Evolutionary conservation across 2,888 invertebrate genomes (phyloP), one percentile per base, ranked within the genome.

Genomic region (Heliconius sara): DNA sequence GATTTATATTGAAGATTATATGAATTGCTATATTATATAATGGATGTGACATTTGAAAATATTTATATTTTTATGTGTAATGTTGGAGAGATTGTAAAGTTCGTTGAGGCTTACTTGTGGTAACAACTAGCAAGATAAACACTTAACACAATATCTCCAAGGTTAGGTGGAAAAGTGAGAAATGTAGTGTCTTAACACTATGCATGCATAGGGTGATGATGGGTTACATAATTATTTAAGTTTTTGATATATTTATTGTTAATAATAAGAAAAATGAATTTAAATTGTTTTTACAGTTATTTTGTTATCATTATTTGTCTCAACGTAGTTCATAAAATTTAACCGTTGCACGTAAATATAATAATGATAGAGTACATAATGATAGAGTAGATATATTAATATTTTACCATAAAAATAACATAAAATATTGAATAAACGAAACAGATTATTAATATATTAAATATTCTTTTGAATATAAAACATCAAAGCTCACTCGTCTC

Each of bases 401-500:
- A 43, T 43, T 39, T 70, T 25, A 70, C 0, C 68, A 70, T 4
- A 63, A 43, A 63, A 63, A 75, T 27, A 43, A 63, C 43, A 43
- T 65, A n/a, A 6, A 47, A 43, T 65, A 65, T 66, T 22, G 12
- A 65, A 75, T 22, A 66, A 75, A 65, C 16, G 22, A 66, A 75
- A 30, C 22, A 65, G 27, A 22, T 75, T 43, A 47, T 75, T 27
- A 12, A 22, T 65, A 27, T 75, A 60, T 52, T 19, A 19, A 52
- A 52, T 52, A 52, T 52, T 7, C 39, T 60, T 63, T 66, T 65
- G 47, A 75, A 27, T 65, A 39, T 19, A 27, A 47, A 63, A 65
- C 65, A 65, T 75, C 75, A 75, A 65, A 66, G 65, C 75, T 47
- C 22, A 27, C n/a, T 66, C 19, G 10, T 43, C 43, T 27, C 47